Conservation (phyloP, 1,140 invertebrate species). For the Drosophila auraria region DNA sequence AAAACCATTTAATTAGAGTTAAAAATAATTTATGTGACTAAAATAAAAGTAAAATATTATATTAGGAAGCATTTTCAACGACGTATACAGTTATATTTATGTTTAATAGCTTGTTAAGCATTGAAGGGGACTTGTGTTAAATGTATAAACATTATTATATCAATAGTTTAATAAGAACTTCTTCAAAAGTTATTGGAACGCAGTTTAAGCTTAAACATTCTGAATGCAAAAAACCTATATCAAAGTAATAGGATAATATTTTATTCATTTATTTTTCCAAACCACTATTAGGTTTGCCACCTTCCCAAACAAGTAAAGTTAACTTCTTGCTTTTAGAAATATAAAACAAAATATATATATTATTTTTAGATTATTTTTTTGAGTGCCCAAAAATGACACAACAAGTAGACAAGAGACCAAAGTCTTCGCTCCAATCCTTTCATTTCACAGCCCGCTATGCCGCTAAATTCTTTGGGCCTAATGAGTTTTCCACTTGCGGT, state of each 20-base stretch:
- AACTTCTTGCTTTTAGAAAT: background rate
- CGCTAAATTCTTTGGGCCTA: slow-evolving; percentile 71
- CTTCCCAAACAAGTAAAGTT: too few species aligned
- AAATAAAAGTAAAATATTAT: too few species aligned
- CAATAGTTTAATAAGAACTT: too few species aligned
- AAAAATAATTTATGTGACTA: too few species aligned
- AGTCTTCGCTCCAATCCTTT: slow-evolving; percentile 7
- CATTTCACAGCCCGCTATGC: slow-evolving; percentile 36
- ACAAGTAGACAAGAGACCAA: background rate
- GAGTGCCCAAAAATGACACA: background rate
- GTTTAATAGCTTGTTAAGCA: too few species aligned
- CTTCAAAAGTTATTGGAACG: background rate
- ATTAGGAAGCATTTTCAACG: too few species aligned
- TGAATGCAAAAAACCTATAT: too few species aligned
- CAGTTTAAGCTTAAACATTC: background rate
- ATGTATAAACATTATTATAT: too few species aligned
- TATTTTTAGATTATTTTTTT: background rate
- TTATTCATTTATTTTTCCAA: background rate
- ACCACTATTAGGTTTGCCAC: background rate
- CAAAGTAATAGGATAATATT: background rate
- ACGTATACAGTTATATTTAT: too few species aligned
- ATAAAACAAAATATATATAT: background rate
- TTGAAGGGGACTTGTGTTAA: too few species aligned
- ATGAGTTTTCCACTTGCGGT: slow-evolving; percentile 80
- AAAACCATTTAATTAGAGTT: too few species aligned